phyloP scores from a whole-genome alignment of 2,797 vertebrate genomes.

The Thunnus albacares region DNA sequence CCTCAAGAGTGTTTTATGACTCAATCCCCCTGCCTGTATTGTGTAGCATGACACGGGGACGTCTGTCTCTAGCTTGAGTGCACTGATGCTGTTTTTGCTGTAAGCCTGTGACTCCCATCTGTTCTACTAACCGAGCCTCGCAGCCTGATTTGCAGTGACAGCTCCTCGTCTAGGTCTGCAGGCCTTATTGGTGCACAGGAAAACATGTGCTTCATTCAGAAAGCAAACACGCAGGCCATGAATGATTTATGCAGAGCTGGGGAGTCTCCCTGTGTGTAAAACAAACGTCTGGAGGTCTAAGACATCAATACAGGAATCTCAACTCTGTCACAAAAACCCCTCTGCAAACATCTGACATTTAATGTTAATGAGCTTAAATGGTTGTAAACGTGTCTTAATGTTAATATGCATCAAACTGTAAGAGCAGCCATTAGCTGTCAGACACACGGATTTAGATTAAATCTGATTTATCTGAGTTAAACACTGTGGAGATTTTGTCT shows the following conservation, averaged over 20 bases:
- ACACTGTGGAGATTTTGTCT: not conserved
- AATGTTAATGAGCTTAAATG: conserved; percentile 10
- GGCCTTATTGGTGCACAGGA: conserved; percentile 40
- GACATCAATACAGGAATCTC: conserved; percentile 6
- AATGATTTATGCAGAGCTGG: conserved; percentile 56
- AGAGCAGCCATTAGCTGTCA: conserved; percentile 33
- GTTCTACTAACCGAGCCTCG: conserved; percentile 54
- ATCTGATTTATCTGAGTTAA: conserved; percentile 20
- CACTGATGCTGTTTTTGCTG: conserved; percentile 53
- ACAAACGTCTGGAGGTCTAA: conserved; percentile 28
- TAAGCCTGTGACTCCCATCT: conserved; percentile 70
- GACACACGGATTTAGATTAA: conserved; percentile 39
- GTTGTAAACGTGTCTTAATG: not conserved
- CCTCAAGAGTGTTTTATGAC: conserved; percentile 54
- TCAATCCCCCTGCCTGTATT: conserved; percentile 60
- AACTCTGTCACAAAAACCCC: not conserved
- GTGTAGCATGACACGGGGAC: conserved; percentile 37
- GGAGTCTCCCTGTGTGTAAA: conserved; percentile 52
- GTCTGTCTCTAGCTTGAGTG: conserved; percentile 43
- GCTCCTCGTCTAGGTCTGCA: conserved; percentile 48
- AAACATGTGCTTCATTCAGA: conserved; percentile 72
- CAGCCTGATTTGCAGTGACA: conserved; percentile 65
- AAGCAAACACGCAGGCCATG: conserved; percentile 59
- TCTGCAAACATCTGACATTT: not conserved
- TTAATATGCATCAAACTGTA: conserved; percentile 20